phyloP scores from a whole-genome alignment of 2,888 invertebrate species.

The Globia sparganii region DNA sequence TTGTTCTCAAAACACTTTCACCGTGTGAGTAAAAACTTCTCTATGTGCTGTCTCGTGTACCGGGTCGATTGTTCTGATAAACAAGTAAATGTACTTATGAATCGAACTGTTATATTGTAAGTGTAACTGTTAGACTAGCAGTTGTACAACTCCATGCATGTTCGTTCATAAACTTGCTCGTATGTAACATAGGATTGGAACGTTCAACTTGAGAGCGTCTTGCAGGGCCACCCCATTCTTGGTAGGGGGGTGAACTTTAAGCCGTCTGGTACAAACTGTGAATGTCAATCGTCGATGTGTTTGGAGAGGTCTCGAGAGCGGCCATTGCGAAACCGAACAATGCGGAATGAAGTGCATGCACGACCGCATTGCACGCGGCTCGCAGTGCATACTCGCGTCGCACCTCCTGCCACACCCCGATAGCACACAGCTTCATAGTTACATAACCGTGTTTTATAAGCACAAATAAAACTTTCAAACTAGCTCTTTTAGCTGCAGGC shows the following conservation, averaged over 20 bases:
- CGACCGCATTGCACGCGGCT: conserved; percentile 72
- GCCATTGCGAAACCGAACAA: conserved; percentile 85
- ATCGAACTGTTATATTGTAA: conserved; percentile 7
- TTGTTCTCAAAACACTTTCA: conserved; percentile 49
- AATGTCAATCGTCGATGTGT: conserved; percentile 84
- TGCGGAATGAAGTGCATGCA: conserved; percentile 82
- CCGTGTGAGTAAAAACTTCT: conserved; percentile 16
- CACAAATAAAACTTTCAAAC: conserved; percentile 55
- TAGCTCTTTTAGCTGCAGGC: conserved; percentile 59
- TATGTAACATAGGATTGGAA: conserved; percentile 49
- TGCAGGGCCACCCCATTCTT: conserved; percentile 67
- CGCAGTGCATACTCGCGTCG: conserved; percentile 42
- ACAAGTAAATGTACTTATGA: conserved; percentile 5
- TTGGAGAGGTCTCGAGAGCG: conserved; percentile 79
- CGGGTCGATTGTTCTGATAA: conserved; percentile 19
- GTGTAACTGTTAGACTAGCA: no score
- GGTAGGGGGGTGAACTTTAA: conserved; percentile 78
- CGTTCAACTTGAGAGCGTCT: conserved; percentile 64
- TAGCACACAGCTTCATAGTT: conserved; percentile 43
- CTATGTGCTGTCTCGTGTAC: conserved; percentile 19
- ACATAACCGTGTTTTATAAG: conserved; percentile 40
- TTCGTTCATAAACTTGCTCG: conserved; percentile 28
- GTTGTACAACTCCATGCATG: conserved; percentile 14
- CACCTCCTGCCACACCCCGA: conserved; percentile 49
- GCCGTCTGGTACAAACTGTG: conserved; percentile 77